Evolutionary conservation across 1,140 invertebrate genomes (phyloP).

Genomic region (Carposina sasakii): DNA sequence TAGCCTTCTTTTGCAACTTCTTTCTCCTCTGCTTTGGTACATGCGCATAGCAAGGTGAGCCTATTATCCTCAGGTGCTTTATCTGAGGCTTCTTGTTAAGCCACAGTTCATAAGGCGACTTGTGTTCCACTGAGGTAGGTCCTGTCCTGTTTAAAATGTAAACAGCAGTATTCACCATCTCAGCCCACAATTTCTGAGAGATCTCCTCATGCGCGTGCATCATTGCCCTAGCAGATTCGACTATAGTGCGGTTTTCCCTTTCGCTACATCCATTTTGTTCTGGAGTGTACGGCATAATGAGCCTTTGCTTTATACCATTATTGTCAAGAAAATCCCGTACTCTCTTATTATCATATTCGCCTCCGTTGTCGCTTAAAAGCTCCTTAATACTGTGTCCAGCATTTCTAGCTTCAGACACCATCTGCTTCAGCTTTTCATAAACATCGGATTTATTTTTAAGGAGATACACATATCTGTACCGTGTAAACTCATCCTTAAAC

Average conservation of each 20-base stretch:
- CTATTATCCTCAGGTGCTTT: slow-evolving; percentile 7
- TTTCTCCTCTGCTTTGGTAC: background rate
- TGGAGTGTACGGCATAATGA: slow-evolving; percentile 39
- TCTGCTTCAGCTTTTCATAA: background rate
- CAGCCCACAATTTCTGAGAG: background rate
- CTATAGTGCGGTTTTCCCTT: slow-evolving; percentile 26
- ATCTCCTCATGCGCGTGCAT: slow-evolving; percentile 11
- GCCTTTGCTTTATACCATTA: slow-evolving; percentile 32
- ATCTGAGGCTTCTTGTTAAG: slow-evolving; percentile 4
- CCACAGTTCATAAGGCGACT: slow-evolving; percentile 7
- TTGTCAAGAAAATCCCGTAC: slow-evolving; percentile 28
- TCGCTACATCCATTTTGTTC: slow-evolving; percentile 41
- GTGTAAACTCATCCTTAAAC: slow-evolving; percentile 11
- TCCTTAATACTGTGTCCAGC: slow-evolving; percentile 12
- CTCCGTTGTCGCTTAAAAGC: slow-evolving; percentile 34
- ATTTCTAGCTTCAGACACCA: slow-evolving; percentile 5
- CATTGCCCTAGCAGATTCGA: slow-evolving; percentile 3
- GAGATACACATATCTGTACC: slow-evolving; percentile 8
- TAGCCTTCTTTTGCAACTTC: slow-evolving; percentile 5
- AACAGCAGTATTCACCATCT: slow-evolving; percentile 3
- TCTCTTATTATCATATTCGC: slow-evolving; percentile 40
- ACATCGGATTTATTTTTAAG: slow-evolving; percentile 12
- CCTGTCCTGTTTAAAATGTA: slow-evolving; percentile 5
- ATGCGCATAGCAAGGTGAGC: background rate
- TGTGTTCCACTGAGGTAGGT: background rate